Evolutionary conservation across 1,140 invertebrate genomes (phyloP).

Genomic region (Drosophila truncata): DNA sequence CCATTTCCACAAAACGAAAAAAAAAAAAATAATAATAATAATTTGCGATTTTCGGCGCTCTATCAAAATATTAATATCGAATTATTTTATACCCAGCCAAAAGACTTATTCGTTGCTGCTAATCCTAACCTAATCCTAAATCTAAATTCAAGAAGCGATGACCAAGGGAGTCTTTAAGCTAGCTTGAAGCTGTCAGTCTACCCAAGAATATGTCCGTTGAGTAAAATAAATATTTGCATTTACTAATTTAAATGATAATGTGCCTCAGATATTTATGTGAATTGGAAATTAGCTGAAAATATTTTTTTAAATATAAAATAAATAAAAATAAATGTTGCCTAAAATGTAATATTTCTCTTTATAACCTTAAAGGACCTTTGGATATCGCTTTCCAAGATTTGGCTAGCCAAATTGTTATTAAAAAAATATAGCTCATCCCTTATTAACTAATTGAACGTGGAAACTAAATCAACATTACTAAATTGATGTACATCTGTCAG

Average conservation of each 20-base stretch:
- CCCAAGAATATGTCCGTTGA: neutral
- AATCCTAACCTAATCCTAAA: constrained; percentile 56
- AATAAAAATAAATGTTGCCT: too few relatives aligned
- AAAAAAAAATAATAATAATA: constrained; percentile 25
- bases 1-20: constrained; percentile 61
- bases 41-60: constrained; percentile 51
- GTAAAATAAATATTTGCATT: neutral
- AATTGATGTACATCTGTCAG: constrained; percentile 48
- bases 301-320: too few relatives aligned
- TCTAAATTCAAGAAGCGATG: constrained; percentile 14
- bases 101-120: constrained; percentile 77
- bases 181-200: too few relatives aligned
- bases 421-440: constrained; percentile 5
- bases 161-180: neutral
- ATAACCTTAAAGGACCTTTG: neutral
- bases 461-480: constrained; percentile 43
- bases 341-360: too few relatives aligned
- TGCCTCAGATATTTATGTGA: neutral
- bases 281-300: neutral
- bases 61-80: constrained; percentile 42
- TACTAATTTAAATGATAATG: neutral
- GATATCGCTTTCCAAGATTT: constrained; percentile 21
- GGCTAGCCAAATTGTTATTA: constrained; percentile 20
- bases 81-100: constrained; percentile 61
- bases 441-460: constrained; percentile 37